phyloP scores from a whole-genome alignment of 2,888 invertebrate genomes.

The Aphrophora alni region DNA sequence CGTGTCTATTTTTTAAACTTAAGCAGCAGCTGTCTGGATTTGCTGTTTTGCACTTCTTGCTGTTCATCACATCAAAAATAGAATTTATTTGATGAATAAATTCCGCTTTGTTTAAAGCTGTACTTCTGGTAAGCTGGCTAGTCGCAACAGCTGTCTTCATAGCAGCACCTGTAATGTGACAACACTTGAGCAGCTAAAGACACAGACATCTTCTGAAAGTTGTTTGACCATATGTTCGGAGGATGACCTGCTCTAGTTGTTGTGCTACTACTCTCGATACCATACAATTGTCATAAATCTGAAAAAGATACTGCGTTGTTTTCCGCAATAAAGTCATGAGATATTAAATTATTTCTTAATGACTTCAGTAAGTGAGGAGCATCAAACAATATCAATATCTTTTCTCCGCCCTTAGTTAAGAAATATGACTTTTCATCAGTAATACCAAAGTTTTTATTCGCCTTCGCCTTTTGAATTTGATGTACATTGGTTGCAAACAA shows the following conservation, averaged over 20 bases:
- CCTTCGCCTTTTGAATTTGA: slow-evolving; percentile 42
- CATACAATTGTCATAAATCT: slow-evolving; percentile 44
- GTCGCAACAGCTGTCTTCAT: slow-evolving; percentile 43
- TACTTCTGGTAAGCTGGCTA: slow-evolving; percentile 39
- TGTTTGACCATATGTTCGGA: slow-evolving; percentile 28
- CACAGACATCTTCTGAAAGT: slow-evolving; percentile 39
- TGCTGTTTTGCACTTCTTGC: slow-evolving; percentile 41
- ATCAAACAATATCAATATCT: slow-evolving; percentile 48
- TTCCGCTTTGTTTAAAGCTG: slow-evolving; percentile 43
- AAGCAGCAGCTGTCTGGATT: slow-evolving; percentile 41
- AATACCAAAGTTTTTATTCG: slow-evolving; percentile 44
- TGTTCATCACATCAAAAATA: slow-evolving; percentile 48
- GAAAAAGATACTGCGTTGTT: slow-evolving; percentile 41
- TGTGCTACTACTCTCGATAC: slow-evolving; percentile 39
- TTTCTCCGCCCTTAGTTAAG: slow-evolving; percentile 25
- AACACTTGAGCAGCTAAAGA: slow-evolving; percentile 43
- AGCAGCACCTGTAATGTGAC: slow-evolving; percentile 47
- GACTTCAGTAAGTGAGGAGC: slow-evolving; percentile 48
- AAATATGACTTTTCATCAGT: slow-evolving; percentile 43
- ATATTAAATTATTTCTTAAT: slow-evolving; percentile 46
- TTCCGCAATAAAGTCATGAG: slow-evolving; percentile 38
- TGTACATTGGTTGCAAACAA: slow-evolving; percentile 48
- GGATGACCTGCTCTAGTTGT: slow-evolving; percentile 44
- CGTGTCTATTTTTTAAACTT: slow-evolving; percentile 4
- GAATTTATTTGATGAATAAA: slow-evolving; percentile 49